These are phyloP conservation scores for Chaetogeoica ovagalla DNA, from an alignment of 2,888 invertebrate species.

Conservation along the genomic window DNA sequence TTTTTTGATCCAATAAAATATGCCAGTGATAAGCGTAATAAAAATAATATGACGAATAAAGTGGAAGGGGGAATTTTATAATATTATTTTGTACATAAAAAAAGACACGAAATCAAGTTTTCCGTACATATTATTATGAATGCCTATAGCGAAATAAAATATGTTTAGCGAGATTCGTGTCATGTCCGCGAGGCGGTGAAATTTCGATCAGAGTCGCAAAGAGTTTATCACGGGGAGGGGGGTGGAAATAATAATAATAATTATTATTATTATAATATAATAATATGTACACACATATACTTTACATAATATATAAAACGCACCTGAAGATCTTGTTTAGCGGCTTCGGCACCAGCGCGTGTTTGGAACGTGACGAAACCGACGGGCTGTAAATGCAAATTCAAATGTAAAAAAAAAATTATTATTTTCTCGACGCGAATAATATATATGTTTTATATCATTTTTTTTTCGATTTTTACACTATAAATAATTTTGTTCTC, in stretches of 20 bases:
- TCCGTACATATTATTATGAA: too few species aligned
- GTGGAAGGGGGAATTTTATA: neutral
- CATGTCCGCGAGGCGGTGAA: slow-evolving; percentile 4
- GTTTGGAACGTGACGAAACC: slow-evolving; percentile 99
- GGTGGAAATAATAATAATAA: slow-evolving; percentile 13
- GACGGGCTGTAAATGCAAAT: slow-evolving; percentile 80
- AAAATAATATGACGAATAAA: neutral
- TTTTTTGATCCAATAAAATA: neutral
- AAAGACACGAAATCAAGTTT: slow-evolving; percentile 1
- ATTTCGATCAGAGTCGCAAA: slow-evolving; percentile 17
- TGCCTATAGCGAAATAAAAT: too few species aligned
- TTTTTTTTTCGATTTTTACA: neutral
- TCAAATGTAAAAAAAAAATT: neutral
- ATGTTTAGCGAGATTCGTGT: neutral
- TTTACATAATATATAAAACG: slow-evolving; percentile 57
- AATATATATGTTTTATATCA: too few species aligned
- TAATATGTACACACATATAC: neutral
- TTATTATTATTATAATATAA: slow-evolving; percentile 12
- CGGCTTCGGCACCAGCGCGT: slow-evolving; percentile 95
- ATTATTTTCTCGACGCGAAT: too few species aligned
- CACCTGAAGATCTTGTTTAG: slow-evolving; percentile 99
- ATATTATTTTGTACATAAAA: neutral
- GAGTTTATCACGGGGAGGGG: slow-evolving; percentile 44
- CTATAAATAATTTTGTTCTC: neutral
- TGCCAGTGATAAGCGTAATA: slow-evolving; percentile 25